These are phyloP conservation scores for Microtus obscurus DNA, from an alignment of 2,797 vertebrate species.

Conservation along the genomic window DNA sequence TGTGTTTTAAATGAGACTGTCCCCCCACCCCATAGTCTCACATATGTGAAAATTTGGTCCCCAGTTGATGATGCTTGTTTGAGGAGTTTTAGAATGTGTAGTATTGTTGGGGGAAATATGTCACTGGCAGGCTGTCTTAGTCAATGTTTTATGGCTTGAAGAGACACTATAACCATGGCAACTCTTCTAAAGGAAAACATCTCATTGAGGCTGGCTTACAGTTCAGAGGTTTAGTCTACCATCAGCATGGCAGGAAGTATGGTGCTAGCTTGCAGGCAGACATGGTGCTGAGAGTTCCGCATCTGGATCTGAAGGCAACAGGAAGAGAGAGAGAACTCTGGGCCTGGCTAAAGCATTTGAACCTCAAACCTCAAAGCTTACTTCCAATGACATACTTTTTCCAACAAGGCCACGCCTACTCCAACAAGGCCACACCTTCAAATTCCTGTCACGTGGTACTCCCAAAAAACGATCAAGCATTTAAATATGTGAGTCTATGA, in stretches of 20 bases:
- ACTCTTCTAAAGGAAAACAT: not conserved
- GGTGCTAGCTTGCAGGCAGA: not conserved
- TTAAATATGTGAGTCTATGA: not conserved
- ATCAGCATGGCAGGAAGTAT: not conserved
- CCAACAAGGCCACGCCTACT: not conserved
- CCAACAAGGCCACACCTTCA: not conserved
- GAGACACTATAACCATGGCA: not conserved
- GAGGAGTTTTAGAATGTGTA: not conserved
- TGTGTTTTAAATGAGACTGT: not conserved
- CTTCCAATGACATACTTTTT: too few species aligned
- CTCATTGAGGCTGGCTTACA: not conserved
- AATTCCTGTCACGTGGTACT: not conserved
- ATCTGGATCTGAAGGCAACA: not conserved
- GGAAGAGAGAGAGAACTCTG: not conserved
- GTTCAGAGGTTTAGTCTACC: not conserved
- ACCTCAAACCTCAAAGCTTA: not conserved
- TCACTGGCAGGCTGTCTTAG: not conserved
- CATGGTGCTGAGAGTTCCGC: not conserved
- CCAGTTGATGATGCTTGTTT: not conserved
- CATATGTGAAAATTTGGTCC: not conserved
- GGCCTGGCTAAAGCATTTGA: not conserved
- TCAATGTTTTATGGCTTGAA: not conserved
- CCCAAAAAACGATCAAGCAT: not conserved
- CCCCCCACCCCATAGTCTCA: not conserved
- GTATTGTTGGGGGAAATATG: not conserved